A percentile compares a stretch with the other conserved stretches of the same genome.
Conservation (phyloP, 2,888 invertebrate genomes). For the Leptarthrus brevirostris region DNA sequence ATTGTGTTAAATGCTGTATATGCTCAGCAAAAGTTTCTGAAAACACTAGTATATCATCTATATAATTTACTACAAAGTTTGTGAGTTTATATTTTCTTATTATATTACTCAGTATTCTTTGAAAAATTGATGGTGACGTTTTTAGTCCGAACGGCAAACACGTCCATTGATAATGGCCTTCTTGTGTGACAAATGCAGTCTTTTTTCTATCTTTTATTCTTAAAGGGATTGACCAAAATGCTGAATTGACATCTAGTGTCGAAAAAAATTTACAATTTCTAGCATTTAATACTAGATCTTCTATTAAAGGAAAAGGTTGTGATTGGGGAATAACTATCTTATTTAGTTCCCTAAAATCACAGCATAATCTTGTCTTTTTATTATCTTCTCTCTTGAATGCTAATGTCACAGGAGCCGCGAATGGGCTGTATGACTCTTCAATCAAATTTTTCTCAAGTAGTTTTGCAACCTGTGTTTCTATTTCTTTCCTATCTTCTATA, state of each 20-base stretch:
- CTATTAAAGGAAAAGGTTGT: constrained; percentile 50
- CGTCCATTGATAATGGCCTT: constrained; percentile 56
- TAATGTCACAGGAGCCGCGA: constrained; percentile 55
- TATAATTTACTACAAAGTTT: constrained; percentile 54
- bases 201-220: not conserved
- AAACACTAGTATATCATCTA: constrained; percentile 55
- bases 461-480: constrained; percentile 54
- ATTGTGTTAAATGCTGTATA: constrained; percentile 40
- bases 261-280: constrained; percentile 44
- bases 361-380: constrained; percentile 53
- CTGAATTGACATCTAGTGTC: constrained; percentile 53
- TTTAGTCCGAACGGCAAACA: constrained; percentile 54
- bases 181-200: constrained; percentile 50
- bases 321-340: constrained; percentile 54
- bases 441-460: constrained; percentile 51
- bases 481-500: constrained; percentile 53
- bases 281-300: not conserved
- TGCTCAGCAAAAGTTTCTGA: constrained; percentile 48
- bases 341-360: constrained; percentile 54
- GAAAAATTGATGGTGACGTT: constrained; percentile 54
- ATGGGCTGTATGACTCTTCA: too few relatives aligned
- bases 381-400: constrained; percentile 56
- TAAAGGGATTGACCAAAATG: constrained; percentile 54
- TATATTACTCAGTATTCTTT: constrained; percentile 55
- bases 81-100: constrained; percentile 54